Evolutionary conservation across 1,140 invertebrate genomes (phyloP).

Genomic region (Coenobita brevimanus): DNA sequence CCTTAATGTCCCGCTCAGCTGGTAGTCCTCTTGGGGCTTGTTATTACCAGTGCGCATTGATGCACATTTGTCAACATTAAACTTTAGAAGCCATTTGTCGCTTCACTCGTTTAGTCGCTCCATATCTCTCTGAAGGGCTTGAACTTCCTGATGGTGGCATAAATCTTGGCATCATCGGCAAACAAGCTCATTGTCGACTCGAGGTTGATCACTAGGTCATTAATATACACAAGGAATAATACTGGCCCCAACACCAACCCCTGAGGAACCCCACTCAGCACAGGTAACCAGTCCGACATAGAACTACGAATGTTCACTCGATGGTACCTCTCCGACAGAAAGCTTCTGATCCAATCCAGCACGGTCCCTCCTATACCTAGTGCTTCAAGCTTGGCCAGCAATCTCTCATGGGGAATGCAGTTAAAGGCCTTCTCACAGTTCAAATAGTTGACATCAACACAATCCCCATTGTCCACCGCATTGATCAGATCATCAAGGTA

Average conservation of each 20-base stretch:
- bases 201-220: background rate
- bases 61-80: background rate
- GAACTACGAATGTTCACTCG: background rate
- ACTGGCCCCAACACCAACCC: background rate
- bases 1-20: no score
- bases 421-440: constrained; percentile 29
- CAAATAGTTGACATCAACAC: constrained; percentile 27
- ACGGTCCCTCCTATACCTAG: background rate
- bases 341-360: background rate
- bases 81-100: background rate
- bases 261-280: background rate
- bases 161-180: constrained; percentile 9
- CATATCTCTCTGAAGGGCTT: constrained; percentile 9
- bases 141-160: background rate
- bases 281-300: background rate
- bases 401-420: background rate
- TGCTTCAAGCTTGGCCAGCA: background rate
- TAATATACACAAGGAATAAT: background rate
- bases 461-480: background rate
- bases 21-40: background rate
- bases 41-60: background rate
- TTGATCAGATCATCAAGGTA: constrained; percentile 18
- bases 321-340: background rate
- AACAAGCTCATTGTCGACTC: background rate
- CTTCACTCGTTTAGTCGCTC: constrained; percentile 2